phyloP scores from a whole-genome alignment of 2,113 vertebrate species.

The Myiozetetes cayanensis region DNA sequence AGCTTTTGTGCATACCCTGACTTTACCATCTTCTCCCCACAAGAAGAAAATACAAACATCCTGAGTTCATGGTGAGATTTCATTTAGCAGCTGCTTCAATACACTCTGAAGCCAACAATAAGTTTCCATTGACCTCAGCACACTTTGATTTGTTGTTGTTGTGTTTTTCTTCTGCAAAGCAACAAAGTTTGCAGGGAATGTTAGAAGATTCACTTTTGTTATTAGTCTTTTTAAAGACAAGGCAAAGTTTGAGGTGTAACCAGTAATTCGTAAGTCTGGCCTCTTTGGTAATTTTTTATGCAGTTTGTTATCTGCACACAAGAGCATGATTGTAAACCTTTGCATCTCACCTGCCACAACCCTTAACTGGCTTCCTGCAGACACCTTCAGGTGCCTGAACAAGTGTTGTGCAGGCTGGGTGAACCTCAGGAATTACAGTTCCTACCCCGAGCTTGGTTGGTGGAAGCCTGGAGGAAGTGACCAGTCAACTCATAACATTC shows the following conservation, averaged over 20 bases:
- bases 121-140: neutral
- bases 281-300: neutral
- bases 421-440: neutral
- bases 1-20: neutral
- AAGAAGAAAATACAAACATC: neutral
- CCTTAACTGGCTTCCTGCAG: neutral
- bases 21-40: neutral
- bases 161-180: slow-evolving; percentile 17
- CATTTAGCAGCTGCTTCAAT: neutral
- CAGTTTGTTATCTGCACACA: neutral
- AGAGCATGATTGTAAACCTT: neutral
- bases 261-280: neutral
- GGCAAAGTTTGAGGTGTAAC: neutral
- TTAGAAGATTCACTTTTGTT: neutral
- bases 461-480: neutral
- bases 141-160: neutral
- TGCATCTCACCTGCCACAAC: neutral
- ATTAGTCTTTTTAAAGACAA: neutral
- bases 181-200: neutral
- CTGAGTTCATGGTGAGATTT: neutral
- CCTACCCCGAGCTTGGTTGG: too few relatives aligned
- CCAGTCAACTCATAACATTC: neutral
- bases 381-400: neutral
- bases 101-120: neutral
- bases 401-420: neutral